These are phyloP conservation scores for Lontra canadensis DNA, from an alignment of 2,113 vertebrate genomes.

Conservation along the genomic window DNA sequence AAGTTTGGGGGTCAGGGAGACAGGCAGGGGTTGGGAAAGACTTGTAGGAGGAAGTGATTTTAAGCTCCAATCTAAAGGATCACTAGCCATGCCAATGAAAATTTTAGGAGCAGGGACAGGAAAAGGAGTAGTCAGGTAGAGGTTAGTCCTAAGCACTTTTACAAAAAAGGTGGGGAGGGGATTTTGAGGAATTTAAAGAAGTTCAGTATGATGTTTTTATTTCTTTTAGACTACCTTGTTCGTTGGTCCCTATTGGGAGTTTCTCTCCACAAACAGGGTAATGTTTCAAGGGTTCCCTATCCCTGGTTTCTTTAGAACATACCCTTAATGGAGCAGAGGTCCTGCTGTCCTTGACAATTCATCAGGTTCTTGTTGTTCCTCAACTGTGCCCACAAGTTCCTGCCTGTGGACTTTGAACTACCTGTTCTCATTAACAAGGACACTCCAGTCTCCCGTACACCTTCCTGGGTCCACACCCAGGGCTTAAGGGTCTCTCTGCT, in stretches of 20 bases:
- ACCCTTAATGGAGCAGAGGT: background rate
- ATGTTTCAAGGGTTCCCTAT: background rate
- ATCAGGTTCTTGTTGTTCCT: background rate
- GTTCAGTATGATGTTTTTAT: background rate
- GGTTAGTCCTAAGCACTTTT: background rate
- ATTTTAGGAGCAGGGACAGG: background rate
- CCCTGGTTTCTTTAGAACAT: background rate
- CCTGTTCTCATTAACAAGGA: slow-evolving; percentile 39
- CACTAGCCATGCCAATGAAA: background rate
- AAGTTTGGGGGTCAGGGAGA: background rate
- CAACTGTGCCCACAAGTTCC: background rate
- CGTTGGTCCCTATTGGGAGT: background rate
- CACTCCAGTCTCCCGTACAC: background rate
- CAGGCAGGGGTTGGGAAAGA: background rate
- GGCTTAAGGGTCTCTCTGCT: background rate
- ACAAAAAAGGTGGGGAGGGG: fast-evolving
- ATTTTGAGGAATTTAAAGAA: background rate
- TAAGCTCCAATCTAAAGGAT: background rate
- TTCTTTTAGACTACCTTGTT: background rate
- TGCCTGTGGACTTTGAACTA: background rate
- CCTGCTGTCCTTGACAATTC: background rate
- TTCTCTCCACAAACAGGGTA: background rate
- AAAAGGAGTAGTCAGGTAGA: background rate
- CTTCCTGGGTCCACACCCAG: background rate
- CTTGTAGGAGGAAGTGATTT: background rate